A percentile compares a stretch with the other conserved stretches of the same genome.
Evolutionary conservation across 2,888 invertebrate species (phyloP).

Genomic region (Cephonodes hylas): DNA sequence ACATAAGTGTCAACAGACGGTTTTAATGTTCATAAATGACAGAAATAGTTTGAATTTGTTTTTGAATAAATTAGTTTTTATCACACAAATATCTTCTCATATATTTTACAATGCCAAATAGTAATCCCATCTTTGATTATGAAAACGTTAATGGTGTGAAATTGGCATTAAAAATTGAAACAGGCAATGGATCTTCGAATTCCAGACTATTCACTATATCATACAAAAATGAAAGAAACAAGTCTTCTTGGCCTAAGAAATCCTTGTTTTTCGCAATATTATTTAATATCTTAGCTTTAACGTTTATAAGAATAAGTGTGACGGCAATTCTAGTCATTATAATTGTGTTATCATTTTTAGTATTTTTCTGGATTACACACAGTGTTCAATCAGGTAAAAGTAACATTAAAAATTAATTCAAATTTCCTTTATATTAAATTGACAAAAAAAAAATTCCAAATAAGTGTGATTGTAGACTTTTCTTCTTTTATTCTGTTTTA

Average conservation of each 20-base stretch:
- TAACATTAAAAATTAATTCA: too few species aligned
- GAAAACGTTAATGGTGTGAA: constrained; percentile 70
- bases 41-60: neutral
- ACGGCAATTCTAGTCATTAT: constrained; percentile 54
- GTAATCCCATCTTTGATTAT: constrained; percentile 38
- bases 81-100: neutral
- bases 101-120: constrained; percentile 22
- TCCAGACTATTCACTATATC: constrained; percentile 63
- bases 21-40: neutral
- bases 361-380: constrained; percentile 70
- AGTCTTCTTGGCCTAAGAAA: constrained; percentile 48
- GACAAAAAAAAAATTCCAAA: too few species aligned
- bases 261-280: constrained; percentile 57
- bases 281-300: constrained; percentile 57
- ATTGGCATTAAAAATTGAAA: constrained; percentile 50
- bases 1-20: neutral
- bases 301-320: constrained; percentile 58
- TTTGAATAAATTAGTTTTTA: neutral
- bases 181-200: constrained; percentile 47
- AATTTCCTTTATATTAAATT: too few species aligned
- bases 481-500: too few species aligned
- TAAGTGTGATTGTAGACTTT: too few species aligned
- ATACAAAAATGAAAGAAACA: constrained; percentile 53
- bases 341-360: constrained; percentile 55
- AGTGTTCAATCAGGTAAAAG: constrained; percentile 72